Evolutionary conservation across 2,888 invertebrate species (phyloP).

Genomic region (Drosophila mayaguana): DNA sequence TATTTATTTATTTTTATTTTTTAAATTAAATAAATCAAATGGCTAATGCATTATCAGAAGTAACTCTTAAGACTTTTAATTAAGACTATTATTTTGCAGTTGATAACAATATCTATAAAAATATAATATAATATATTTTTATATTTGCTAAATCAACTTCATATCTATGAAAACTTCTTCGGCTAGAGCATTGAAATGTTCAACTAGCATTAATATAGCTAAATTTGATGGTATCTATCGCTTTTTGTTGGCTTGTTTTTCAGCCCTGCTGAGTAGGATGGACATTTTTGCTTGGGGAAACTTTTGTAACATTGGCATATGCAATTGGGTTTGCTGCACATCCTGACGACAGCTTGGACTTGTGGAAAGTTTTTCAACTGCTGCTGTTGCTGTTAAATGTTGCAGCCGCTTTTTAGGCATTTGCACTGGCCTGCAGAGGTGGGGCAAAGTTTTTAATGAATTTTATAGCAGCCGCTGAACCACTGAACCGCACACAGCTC

Average conservation of each 20-base stretch:
- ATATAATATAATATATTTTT: too few relatives aligned
- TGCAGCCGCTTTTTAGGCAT: constrained; percentile 56
- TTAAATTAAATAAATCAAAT: too few relatives aligned
- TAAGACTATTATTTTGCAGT: too few relatives aligned
- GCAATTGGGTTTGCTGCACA: constrained; percentile 81
- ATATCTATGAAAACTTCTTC: background rate
- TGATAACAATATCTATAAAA: too few relatives aligned
- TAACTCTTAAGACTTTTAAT: too few relatives aligned
- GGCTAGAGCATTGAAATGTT: background rate
- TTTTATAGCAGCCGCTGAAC: constrained; percentile 72
- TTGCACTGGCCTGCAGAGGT: constrained; percentile 29
- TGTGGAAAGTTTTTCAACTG: constrained; percentile 68
- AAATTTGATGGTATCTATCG: background rate
- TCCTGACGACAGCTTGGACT: constrained; percentile 80
- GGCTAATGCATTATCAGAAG: too few relatives aligned
- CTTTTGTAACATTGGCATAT: constrained; percentile 77
- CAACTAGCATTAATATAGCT: constrained; percentile 10
- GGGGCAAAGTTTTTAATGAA: constrained; percentile 75
- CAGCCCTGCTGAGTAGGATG: constrained; percentile 47
- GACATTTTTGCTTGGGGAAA: constrained; percentile 45
- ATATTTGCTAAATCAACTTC: too few relatives aligned
- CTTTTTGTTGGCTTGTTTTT: background rate
- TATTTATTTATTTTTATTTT: too few relatives aligned
- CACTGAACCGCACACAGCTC: constrained; percentile 42
- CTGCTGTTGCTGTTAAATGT: constrained; percentile 71